Conservation (phyloP, 2,797 vertebrate genomes). For the Columba guinea region DNA sequence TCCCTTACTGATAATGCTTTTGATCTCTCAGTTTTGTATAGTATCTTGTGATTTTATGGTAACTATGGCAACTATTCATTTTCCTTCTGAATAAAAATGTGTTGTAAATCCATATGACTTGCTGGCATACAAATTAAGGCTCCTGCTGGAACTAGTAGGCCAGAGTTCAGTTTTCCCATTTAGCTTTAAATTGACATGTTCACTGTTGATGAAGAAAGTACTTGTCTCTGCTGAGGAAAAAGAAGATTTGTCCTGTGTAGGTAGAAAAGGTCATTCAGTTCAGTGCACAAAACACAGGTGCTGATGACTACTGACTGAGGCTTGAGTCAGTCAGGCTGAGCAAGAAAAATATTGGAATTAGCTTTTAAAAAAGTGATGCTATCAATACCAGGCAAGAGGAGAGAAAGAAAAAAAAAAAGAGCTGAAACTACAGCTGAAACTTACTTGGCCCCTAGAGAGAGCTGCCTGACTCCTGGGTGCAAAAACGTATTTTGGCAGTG, state of each 20-base stretch:
- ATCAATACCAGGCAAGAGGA: neutral
- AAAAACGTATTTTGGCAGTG: neutral
- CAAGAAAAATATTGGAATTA: constrained; percentile 39
- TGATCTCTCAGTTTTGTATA: neutral
- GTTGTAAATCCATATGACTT: neutral
- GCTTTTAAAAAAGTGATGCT: neutral
- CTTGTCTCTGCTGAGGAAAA: neutral
- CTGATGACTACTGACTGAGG: neutral
- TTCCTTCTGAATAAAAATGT: constrained; percentile 26
- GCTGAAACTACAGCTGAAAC: neutral
- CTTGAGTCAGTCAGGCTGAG: neutral
- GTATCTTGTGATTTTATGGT: constrained; percentile 14
- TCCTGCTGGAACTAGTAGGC: neutral
- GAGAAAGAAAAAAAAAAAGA: neutral
- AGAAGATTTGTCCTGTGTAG: constrained; percentile 6
- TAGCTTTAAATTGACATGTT: constrained; percentile 30
- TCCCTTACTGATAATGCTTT: constrained; percentile 10
- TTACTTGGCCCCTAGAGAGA: neutral
- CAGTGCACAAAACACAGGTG: constrained; percentile 2
- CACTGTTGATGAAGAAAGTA: constrained; percentile 19
- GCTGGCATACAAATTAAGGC: constrained; percentile 40
- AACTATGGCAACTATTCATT: constrained; percentile 37
- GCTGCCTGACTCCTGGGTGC: neutral
- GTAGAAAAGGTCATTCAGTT: constrained; percentile 36
- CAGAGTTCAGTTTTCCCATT: constrained; percentile 6